These are phyloP conservation scores for Grantiella picta DNA, from an alignment of 2,113 vertebrate genomes.

Conservation along the genomic window DNA sequence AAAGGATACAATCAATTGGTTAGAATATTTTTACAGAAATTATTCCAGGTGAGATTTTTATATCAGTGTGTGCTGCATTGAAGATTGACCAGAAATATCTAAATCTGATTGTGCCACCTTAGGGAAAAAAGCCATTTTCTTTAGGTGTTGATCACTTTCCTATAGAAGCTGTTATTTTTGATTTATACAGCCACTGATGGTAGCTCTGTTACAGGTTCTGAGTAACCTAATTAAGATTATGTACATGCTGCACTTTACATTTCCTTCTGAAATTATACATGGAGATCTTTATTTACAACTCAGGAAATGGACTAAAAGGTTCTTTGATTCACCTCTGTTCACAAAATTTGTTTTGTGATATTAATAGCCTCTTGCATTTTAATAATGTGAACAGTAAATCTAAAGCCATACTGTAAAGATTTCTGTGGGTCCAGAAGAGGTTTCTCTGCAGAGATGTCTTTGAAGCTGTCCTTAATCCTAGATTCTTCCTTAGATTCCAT, in stretches of 20 bases:
- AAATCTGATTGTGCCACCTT: slow-evolving; percentile 32
- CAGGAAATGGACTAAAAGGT: slow-evolving; percentile 63
- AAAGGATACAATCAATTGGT: not conserved
- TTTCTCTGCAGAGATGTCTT: not conserved
- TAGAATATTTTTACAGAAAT: not conserved
- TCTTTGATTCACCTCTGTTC: slow-evolving; percentile 55
- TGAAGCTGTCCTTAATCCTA: not conserved
- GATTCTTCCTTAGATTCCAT: not conserved
- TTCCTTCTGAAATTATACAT: slow-evolving; percentile 37
- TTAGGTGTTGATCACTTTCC: slow-evolving; percentile 39
- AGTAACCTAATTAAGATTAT: slow-evolving; percentile 60
- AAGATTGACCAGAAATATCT: slow-evolving; percentile 24
- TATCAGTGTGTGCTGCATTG: not conserved
- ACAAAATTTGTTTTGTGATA: slow-evolving; percentile 33
- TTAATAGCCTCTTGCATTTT: slow-evolving; percentile 59
- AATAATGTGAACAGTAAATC: slow-evolving; percentile 58
- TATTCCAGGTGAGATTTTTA: slow-evolving; percentile 21
- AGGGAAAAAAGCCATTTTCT: slow-evolving; percentile 37
- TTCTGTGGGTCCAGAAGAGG: not conserved
- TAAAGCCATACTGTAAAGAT: not conserved
- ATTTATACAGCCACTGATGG: slow-evolving; percentile 57
- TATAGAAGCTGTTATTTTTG: slow-evolving; percentile 54
- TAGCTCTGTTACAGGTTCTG: slow-evolving; percentile 27
- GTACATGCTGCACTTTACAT: slow-evolving; percentile 29
- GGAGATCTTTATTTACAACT: slow-evolving; percentile 52